A percentile compares a stretch with the other conserved stretches of the same genome.
These are phyloP conservation scores for Luehdorfia chinensis DNA, from an alignment of 1,140 invertebrate species.

Conservation along the genomic window DNA sequence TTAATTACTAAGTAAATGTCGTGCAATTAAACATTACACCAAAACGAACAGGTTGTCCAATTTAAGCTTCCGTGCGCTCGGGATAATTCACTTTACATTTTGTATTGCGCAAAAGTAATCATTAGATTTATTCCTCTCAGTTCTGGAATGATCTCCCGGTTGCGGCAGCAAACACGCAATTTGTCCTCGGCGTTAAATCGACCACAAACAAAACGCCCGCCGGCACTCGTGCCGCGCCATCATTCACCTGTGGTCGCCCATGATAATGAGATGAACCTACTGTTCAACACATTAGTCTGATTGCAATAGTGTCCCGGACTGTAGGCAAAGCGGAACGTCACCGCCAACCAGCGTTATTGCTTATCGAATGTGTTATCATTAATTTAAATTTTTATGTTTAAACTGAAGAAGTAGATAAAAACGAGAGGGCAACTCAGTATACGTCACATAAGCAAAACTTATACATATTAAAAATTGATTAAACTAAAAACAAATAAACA, in stretches of 20 bases:
- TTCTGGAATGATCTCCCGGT: slow-evolving; percentile 60
- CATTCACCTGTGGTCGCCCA: slow-evolving; percentile 73
- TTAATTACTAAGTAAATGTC: too few relatives aligned
- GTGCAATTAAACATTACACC: too few relatives aligned
- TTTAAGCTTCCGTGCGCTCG: too few relatives aligned
- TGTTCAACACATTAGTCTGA: slow-evolving; percentile 74
- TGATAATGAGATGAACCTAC: slow-evolving; percentile 75
- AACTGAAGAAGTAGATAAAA: too few relatives aligned
- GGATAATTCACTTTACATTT: slow-evolving; percentile 51
- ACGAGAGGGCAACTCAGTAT: too few relatives aligned
- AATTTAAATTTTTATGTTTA: too few relatives aligned
- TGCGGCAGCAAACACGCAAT: slow-evolving; percentile 70
- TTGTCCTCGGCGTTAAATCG: slow-evolving; percentile 72
- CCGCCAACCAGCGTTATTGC: slow-evolving; percentile 25
- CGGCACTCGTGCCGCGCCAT: slow-evolving; percentile 56
- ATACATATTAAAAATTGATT: too few relatives aligned
- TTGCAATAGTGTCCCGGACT: slow-evolving; percentile 56
- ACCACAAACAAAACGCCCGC: slow-evolving; percentile 72
- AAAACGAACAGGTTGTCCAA: too few relatives aligned
- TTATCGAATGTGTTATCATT: slow-evolving; percentile 17
- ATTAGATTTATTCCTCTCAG: slow-evolving; percentile 59
- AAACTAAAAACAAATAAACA: too few relatives aligned
- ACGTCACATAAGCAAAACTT: too few relatives aligned
- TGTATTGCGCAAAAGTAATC: slow-evolving; percentile 64
- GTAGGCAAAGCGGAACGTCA: slow-evolving; percentile 34